Evolutionary conservation across 1,140 invertebrate genomes (phyloP).

Genomic region (Eumeta japonica): DNA sequence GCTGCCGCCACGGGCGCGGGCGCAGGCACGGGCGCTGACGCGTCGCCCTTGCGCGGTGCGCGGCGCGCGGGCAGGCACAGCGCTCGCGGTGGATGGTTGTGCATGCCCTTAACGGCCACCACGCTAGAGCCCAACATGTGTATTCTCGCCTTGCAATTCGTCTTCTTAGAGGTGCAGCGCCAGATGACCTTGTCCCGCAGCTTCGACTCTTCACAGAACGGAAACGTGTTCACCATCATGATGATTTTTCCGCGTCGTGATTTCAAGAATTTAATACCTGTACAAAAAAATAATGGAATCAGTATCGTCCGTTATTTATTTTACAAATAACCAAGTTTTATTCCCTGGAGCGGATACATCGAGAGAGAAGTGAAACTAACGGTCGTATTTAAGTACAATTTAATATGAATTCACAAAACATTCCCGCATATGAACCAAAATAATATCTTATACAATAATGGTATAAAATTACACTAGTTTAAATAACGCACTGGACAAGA

Average conservation of each 20-base stretch:
- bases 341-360: too few species aligned
- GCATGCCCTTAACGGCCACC: slow-evolving; percentile 52
- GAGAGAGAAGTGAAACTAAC: slow-evolving; percentile 24
- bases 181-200: slow-evolving; percentile 54
- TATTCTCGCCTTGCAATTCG: slow-evolving; percentile 53
- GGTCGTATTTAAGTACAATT: slow-evolving; percentile 55
- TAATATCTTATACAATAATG: slow-evolving; percentile 45
- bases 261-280: slow-evolving; percentile 55
- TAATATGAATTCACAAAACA: slow-evolving; percentile 55
- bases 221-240: slow-evolving; percentile 57
- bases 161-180: slow-evolving; percentile 56
- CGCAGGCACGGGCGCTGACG: too few species aligned
- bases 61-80: slow-evolving; percentile 16
- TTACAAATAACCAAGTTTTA: too few species aligned
- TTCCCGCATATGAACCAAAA: slow-evolving; percentile 51
- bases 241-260: slow-evolving; percentile 55
- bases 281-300: slow-evolving; percentile 17
- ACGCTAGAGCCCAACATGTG: slow-evolving; percentile 51
- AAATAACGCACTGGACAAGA: slow-evolving; percentile 8
- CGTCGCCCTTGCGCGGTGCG: too few species aligned
- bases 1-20: too few species aligned
- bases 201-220: slow-evolving; percentile 55
- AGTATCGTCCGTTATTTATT: too few species aligned
- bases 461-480: slow-evolving; percentile 50
- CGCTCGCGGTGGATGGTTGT: slow-evolving; percentile 48